A percentile compares a stretch with the other conserved stretches of the same genome.
phyloP scores from a whole-genome alignment of 1,140 invertebrate species.

The Harpegnathos saltator region DNA sequence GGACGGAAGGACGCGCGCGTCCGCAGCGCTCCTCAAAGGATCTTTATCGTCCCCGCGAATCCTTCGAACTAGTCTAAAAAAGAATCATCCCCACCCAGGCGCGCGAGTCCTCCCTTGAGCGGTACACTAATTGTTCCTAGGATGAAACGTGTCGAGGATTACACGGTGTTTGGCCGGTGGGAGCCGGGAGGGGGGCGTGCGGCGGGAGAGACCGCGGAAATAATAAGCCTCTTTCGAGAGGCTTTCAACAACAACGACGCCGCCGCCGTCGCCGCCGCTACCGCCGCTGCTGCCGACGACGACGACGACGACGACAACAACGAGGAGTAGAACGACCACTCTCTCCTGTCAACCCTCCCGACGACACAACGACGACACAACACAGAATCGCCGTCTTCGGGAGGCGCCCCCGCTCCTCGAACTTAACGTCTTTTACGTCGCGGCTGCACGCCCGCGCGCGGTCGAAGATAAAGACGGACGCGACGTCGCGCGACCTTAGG shows the following conservation, averaged over 20 bases:
- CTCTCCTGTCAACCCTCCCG: neutral
- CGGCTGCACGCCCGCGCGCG: constrained; percentile 43
- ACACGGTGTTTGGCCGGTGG: constrained; percentile 42
- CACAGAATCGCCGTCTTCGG: constrained; percentile 30
- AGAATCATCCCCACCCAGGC: neutral
- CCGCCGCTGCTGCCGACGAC: neutral
- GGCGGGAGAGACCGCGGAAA: constrained; percentile 68
- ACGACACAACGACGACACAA: neutral
- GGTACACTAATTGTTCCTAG: constrained; percentile 60
- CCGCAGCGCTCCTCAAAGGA: constrained; percentile 10
- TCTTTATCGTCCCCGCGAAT: constrained; percentile 18
- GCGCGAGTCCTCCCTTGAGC: neutral
- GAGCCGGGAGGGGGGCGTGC: neutral
- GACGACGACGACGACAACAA: constrained; percentile 26
- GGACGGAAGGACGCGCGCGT: neutral
- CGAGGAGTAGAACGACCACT: constrained; percentile 9
- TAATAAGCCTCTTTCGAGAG: constrained; percentile 65
- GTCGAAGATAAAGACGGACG: constrained; percentile 60
- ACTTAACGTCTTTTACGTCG: constrained; percentile 59
- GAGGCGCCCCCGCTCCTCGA: constrained; percentile 22
- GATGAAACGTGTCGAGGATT: constrained; percentile 72
- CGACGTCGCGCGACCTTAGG: constrained; percentile 74
- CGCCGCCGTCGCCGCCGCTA: neutral
- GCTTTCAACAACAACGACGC: neutral
- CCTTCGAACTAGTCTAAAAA: constrained; percentile 1